Percentiles rank a stretch among this genome's conserved stretches.
phyloP scores from a whole-genome alignment of 2,113 vertebrate genomes.

The Colossoma macropomum region DNA sequence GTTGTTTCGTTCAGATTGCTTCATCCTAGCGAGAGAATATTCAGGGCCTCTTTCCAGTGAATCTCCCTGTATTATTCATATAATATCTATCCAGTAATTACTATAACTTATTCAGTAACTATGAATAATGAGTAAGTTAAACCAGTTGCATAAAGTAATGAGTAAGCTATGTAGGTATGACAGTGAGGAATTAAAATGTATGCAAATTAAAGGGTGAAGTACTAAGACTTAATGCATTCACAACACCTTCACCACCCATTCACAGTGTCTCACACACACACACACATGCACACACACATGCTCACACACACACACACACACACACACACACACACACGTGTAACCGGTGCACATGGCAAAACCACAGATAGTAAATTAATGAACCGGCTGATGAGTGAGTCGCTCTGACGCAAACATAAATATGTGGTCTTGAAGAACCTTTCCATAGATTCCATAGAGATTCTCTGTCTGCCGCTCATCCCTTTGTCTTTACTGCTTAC shows the following conservation, averaged over 20 bases:
- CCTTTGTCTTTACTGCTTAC: neutral
- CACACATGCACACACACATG: constrained; percentile 33
- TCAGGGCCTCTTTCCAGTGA: too few relatives aligned
- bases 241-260: constrained; percentile 32
- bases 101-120: too few relatives aligned
- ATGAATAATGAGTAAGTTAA: too few relatives aligned
- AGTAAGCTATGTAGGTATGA: too few relatives aligned
- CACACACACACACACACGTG: constrained; percentile 37
- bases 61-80: too few relatives aligned
- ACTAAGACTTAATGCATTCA: constrained; percentile 36
- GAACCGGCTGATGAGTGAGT: neutral
- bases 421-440: constrained; percentile 12
- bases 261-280: constrained; percentile 13
- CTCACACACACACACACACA: constrained; percentile 37
- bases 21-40: too few relatives aligned
- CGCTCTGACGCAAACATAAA: constrained; percentile 14
- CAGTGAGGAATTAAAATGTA: too few relatives aligned
- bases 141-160: too few relatives aligned
- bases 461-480: neutral
- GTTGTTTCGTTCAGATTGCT: too few relatives aligned
- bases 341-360: neutral
- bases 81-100: too few relatives aligned
- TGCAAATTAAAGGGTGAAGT: too few relatives aligned
- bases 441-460: neutral
- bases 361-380: constrained; percentile 23